Evolutionary conservation across 1,140 invertebrate genomes (phyloP).

Genomic region (Tetragonula clypearis): DNA sequence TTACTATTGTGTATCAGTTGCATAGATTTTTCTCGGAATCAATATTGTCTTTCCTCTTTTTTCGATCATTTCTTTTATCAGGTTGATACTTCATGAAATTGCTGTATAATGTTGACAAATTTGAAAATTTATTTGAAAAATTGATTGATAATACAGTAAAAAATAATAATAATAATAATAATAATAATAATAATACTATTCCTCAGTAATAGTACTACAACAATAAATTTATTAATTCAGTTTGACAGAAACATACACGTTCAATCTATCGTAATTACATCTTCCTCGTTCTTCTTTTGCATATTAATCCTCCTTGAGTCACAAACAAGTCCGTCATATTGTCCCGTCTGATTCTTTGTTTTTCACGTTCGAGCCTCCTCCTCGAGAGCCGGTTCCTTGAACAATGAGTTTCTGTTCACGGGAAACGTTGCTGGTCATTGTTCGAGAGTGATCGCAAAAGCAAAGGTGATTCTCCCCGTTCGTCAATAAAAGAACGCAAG

Average conservation of each 20-base stretch:
- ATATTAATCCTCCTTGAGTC: conserved; percentile 5
- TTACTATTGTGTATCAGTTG: not conserved
- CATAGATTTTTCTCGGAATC: not conserved
- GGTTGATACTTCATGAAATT: not conserved
- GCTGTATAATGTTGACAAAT: not conserved
- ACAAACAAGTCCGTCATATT: not conserved
- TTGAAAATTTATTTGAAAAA: not conserved
- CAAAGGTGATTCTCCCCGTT: not conserved
- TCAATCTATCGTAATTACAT: not conserved
- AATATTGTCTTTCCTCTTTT: not conserved
- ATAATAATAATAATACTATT: not conserved
- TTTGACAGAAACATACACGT: not conserved
- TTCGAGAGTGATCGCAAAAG: not conserved
- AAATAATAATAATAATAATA: not conserved
- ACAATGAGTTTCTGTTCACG: not conserved
- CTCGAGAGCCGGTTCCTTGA: not conserved
- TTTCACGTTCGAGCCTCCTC: not conserved
- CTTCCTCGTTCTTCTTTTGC: not conserved
- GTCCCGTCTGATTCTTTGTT: not conserved
- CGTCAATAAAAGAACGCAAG: not conserved
- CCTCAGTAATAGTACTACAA: not conserved
- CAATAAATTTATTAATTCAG: not conserved
- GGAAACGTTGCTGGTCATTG: not conserved
- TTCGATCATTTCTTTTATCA: not conserved
- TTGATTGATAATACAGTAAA: not conserved